Conservation (phyloP, 2,888 invertebrate genomes). For the Andricus curvator region DNA sequence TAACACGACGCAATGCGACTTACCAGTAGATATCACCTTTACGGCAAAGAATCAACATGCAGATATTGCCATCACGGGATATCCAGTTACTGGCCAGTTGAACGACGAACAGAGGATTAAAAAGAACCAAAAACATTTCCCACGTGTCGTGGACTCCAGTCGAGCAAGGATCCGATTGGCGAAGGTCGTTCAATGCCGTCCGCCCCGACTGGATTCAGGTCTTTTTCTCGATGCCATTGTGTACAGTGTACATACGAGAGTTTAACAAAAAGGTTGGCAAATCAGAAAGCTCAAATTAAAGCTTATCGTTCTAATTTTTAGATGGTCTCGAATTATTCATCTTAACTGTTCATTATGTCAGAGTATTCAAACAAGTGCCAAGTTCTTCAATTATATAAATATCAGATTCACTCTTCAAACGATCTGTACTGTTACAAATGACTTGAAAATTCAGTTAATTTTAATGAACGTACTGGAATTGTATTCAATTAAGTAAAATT, state of each 20-base stretch:
- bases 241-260: background rate
- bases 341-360: background rate
- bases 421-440: no score
- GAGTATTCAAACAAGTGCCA: no score
- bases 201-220: slow-evolving; percentile 56
- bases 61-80: slow-evolving; percentile 46
- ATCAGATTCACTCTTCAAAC: no score
- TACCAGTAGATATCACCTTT: slow-evolving; percentile 25
- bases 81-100: slow-evolving; percentile 52
- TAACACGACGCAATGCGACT: slow-evolving; percentile 11
- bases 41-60: slow-evolving; percentile 34
- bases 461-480: no score
- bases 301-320: background rate
- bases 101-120: slow-evolving; percentile 21
- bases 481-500: no score
- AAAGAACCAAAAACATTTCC: slow-evolving; percentile 32
- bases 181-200: slow-evolving; percentile 61
- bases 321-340: background rate
- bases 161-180: slow-evolving; percentile 58
- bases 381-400: no score
- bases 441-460: no score
- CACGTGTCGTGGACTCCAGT: slow-evolving; percentile 39
- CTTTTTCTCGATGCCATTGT: slow-evolving; percentile 14
- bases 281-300: slow-evolving; percentile 7
- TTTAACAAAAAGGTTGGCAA: slow-evolving; percentile 5